These are phyloP conservation scores for Charanyca ferruginea DNA, from an alignment of 2,888 invertebrate species.

Conservation along the genomic window DNA sequence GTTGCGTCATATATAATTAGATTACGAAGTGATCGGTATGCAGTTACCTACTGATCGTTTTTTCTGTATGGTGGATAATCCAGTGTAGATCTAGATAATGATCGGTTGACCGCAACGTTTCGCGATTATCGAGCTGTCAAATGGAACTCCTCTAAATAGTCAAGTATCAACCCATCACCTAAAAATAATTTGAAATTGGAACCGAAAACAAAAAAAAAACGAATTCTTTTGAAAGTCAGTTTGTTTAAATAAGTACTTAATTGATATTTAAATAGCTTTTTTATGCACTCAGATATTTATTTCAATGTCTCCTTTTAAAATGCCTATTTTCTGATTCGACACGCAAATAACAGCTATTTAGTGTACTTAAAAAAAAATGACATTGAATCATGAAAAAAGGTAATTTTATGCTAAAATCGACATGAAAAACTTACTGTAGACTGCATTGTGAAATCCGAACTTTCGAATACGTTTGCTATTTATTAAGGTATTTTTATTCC, in stretches of 20 bases:
- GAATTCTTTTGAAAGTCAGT: too few relatives aligned
- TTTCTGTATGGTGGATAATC: slow-evolving; percentile 31
- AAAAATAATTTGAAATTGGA: slow-evolving; percentile 18
- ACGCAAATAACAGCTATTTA: slow-evolving; percentile 32
- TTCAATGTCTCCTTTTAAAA: slow-evolving; percentile 32
- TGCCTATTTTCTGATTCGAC: slow-evolving; percentile 34
- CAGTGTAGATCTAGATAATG: not conserved
- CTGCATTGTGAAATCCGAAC: slow-evolving; percentile 36
- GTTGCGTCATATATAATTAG: slow-evolving; percentile 66
- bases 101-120: not conserved
- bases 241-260: too few relatives aligned
- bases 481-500: slow-evolving; percentile 16
- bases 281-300: not conserved
- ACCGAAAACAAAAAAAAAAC: not conserved
- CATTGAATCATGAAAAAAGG: slow-evolving; percentile 36
- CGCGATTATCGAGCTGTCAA: not conserved
- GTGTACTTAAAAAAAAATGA: slow-evolving; percentile 27
- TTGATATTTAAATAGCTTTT: not conserved
- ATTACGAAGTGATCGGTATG: slow-evolving; percentile 55
- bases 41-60: slow-evolving; percentile 36
- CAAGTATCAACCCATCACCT: not conserved
- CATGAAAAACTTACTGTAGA: slow-evolving; percentile 21
- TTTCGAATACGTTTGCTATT: slow-evolving; percentile 28
- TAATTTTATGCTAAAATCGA: slow-evolving; percentile 49
- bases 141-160: not conserved